A percentile compares a stretch with the other conserved stretches of the same genome.
These are phyloP conservation scores for Crepidodera aurea DNA, from an alignment of 2,888 invertebrate genomes.

Conservation along the genomic window DNA sequence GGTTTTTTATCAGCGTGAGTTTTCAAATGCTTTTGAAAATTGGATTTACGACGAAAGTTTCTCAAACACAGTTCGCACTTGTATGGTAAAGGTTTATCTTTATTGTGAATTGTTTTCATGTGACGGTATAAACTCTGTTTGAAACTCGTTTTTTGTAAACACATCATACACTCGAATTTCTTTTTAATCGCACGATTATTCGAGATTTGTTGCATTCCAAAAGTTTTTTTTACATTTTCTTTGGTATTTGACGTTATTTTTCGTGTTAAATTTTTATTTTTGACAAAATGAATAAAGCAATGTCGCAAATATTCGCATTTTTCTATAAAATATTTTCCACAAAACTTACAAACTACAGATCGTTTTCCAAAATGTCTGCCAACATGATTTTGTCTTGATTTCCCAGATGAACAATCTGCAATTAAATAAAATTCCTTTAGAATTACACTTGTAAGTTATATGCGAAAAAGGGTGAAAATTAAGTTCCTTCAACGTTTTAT, in stretches of 20 bases:
- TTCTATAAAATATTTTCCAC: background rate
- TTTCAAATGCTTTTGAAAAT: background rate
- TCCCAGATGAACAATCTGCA: no score
- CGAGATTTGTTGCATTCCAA: background rate
- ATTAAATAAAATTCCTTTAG: no score
- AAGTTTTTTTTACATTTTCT: no score
- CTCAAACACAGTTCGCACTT: slow-evolving; percentile 7
- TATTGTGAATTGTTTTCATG: no score
- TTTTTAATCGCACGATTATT: background rate
- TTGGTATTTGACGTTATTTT: no score
- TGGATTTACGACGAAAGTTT: background rate
- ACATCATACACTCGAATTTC: no score
- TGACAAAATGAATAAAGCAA: background rate
- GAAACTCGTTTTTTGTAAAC: no score
- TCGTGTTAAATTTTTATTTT: background rate
- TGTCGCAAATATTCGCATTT: background rate
- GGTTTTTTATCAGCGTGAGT: background rate
- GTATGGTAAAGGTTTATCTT: background rate
- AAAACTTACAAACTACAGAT: background rate
- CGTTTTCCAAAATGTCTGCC: background rate
- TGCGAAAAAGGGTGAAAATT: no score
- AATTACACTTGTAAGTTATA: no score
- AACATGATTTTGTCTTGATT: background rate
- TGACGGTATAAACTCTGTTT: no score
- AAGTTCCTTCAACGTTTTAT: no score